These are phyloP conservation scores for Hippocampus barbouri DNA, from an alignment of 2,113 vertebrate species.

Conservation along the genomic window DNA sequence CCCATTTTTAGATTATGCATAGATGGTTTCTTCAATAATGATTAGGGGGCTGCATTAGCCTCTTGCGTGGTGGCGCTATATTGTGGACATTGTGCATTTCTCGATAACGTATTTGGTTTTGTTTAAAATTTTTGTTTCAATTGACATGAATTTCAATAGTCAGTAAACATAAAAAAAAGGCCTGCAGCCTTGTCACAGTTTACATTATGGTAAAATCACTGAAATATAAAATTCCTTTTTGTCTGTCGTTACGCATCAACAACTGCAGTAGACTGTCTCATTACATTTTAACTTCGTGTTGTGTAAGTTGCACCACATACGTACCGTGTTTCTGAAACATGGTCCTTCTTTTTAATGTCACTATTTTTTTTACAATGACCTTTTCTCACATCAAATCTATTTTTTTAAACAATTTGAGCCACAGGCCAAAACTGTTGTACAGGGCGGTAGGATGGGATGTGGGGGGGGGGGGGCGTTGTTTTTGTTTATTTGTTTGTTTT, in stretches of 20 bases:
- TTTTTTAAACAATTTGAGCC: not conserved
- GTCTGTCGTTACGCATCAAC: slow-evolving; percentile 12
- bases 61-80: not conserved
- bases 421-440: not conserved
- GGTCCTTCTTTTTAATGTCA: not conserved
- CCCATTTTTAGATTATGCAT: not conserved
- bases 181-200: too few species aligned
- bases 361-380: not conserved
- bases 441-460: not conserved
- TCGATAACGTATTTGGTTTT: too few species aligned
- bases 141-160: not conserved
- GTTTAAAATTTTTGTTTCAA: not conserved
- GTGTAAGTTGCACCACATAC: not conserved
- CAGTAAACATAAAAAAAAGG: too few species aligned
- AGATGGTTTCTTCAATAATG: not conserved
- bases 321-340: not conserved
- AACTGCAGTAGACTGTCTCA: not conserved
- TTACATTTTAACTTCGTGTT: slow-evolving; percentile 2
- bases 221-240: not conserved
- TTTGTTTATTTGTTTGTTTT: not conserved
- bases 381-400: not conserved
- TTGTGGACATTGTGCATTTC: not conserved
- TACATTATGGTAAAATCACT: too few species aligned
- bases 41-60: not conserved
- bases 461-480: not conserved